Base-by-base conservation (phyloP, 2,113 vertebrate species). In the Probosciger aterrimus region DNA sequence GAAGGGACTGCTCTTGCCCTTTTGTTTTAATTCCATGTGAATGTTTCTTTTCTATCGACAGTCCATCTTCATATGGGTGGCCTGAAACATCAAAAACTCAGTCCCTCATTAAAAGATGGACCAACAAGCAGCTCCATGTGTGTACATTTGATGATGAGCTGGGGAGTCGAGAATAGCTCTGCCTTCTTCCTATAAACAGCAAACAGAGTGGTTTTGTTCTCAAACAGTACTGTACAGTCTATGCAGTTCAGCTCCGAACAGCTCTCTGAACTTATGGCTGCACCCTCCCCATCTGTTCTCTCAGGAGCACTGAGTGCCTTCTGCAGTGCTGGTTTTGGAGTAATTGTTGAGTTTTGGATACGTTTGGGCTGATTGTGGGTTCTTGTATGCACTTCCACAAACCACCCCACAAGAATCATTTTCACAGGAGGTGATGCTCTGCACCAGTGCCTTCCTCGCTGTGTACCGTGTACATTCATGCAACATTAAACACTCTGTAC, bases 131-230 rank as follows among this genome's bases (percentile, higher is more conserved):
- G 46, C 46, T 74, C 71, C 3, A 0, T 86, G 57, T 79, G 39
- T 73, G 44, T 94, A 91, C 55, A 27, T 85, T 78, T 94, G 78
- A 88, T 79, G 86, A 87, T 86, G 76, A 83, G 83, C 44, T 95
- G 76, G 82, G 74, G 77, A 92, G 43, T 87, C 0, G 5, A 94
- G 92, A 88, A n/a, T 24, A 89, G 64, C 76, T 68, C 82, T 87
- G 44, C 81, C 82, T 86, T 75, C 86, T 86, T 83, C 90, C 74
- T 95, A 43, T 62, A 30, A 95, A 64, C 73, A 91, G 31, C 7
- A 11, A 88, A 97, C 95, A 96, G 88, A 88, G 86, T 77, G 52
- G 91, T 87, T 96, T 97, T 97, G 95, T 97, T 97, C 91, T 92
- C 75, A 59, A 82, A 94, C 95, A 94, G 90, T 89, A 18, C 76